These are phyloP conservation scores for Eidolon helvum DNA, from an alignment of 2,113 vertebrate species.

Conservation along the genomic window DNA sequence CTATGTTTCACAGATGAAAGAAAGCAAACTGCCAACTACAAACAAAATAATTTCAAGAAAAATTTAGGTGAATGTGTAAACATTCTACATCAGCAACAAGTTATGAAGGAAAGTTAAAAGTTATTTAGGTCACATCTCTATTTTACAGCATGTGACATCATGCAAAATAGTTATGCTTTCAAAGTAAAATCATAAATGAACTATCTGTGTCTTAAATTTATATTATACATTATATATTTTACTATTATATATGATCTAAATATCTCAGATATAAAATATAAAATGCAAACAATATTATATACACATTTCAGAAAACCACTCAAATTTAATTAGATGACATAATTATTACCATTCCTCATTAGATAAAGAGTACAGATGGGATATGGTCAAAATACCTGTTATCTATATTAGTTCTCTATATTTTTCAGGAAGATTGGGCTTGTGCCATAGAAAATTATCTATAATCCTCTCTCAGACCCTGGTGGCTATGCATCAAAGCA, in stretches of 20 bases:
- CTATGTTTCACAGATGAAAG: neutral
- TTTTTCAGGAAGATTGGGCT: neutral
- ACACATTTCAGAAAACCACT: neutral
- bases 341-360: neutral
- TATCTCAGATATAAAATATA: neutral
- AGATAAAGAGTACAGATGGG: neutral
- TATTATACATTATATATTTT: neutral
- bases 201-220: neutral
- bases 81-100: neutral
- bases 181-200: neutral
- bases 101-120: neutral
- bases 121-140: neutral
- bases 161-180: neutral
- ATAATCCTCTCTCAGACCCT: neutral
- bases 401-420: neutral
- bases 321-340: neutral
- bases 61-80: neutral
- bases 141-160: neutral
- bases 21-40: neutral
- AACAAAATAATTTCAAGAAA: conserved; percentile 24
- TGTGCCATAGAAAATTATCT: neutral
- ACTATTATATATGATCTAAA: neutral
- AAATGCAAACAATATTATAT: neutral
- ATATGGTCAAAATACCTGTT: neutral
- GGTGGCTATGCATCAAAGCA: neutral